Evolutionary conservation across 2,797 vertebrate genomes (phyloP).

Genomic region (Bradypodion pumilum): DNA sequence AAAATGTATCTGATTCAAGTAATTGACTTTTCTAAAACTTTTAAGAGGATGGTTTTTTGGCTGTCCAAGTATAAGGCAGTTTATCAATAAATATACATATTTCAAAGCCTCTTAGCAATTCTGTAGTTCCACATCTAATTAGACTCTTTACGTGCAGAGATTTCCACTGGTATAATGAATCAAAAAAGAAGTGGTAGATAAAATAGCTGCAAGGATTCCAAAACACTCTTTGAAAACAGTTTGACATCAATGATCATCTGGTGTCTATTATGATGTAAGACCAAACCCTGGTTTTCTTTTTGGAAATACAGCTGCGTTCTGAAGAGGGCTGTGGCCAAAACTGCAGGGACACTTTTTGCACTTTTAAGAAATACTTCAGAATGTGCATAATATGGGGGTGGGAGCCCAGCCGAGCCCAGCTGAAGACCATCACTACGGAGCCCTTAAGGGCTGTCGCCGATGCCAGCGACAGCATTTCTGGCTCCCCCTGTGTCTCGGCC

Average conservation of each 20-base stretch:
- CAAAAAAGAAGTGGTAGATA: not conserved
- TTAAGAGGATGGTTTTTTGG: not conserved
- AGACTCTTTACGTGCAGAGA: not conserved
- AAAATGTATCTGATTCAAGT: not conserved
- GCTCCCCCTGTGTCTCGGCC: no score
- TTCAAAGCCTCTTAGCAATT: not conserved
- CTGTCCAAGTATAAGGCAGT: not conserved
- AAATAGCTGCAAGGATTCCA: not conserved
- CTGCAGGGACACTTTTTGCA: not conserved
- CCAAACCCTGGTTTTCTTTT: not conserved
- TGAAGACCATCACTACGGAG: no score
- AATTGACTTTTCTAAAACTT: not conserved
- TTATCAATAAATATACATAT: not conserved
- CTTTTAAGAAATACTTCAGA: not conserved
- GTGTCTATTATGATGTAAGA: not conserved
- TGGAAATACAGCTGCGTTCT: not conserved
- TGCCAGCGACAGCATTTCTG: no score
- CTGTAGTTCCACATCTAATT: not conserved
- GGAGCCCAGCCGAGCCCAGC: no score
- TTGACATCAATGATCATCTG: not conserved
- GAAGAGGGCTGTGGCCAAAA: not conserved
- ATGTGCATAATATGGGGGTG: no score
- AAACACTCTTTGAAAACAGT: not conserved
- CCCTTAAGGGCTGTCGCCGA: no score
- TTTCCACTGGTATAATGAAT: not conserved